Base-by-base conservation (phyloP, 2,888 invertebrate genomes). In the Cerceris ruficornis region DNA sequence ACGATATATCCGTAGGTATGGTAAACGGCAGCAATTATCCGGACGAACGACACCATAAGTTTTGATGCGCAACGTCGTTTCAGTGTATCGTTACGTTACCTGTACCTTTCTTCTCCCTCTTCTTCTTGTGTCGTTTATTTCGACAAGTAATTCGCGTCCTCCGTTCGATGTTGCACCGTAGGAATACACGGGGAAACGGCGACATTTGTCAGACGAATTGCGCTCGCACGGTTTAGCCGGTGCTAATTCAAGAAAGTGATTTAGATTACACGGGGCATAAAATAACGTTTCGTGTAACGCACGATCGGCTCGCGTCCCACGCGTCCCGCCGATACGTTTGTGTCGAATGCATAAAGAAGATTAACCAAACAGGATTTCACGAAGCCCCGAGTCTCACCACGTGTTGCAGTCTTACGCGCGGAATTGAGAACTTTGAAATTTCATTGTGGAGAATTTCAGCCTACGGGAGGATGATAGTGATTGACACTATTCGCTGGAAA, bases 351-450 rank as follows among this genome's bases (percentile, higher is more conserved):
- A 61, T 49, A 69, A 82, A 80, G 79, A 59, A 82, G 88, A 88
- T 90, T 89, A 85, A 71, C 82, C 87, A 90, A 90, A 89, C 84
- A 84, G 82, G 88, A 88, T 90, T 86, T 82, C 69, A 50, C 77
- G 86, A 86, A 85, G 81, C 86, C 81, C 71, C 65, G 54, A 54
- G 28, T 57, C 15, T 13, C 67, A 39, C 80, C 74, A 83, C 79
- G 79, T 77, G 79, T 84, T 77, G 75, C 77, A 28, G 61, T 59
- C 7, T 59, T 49, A 28, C 41, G 49, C 42, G 50, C 55, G 59
- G 7, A 65, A 71, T 71, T 46, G 49, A 52, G 67, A 67, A 50
- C 52, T 72, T 11, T 1, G 41, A 57, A 28, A 50, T 60, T 76
- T 68, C 65, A 61, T 74, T 41, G 66, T 46, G 6, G 41, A 43